Base-by-base conservation (phyloP, 2,888 invertebrate genomes). In the Catocala sponsa region DNA sequence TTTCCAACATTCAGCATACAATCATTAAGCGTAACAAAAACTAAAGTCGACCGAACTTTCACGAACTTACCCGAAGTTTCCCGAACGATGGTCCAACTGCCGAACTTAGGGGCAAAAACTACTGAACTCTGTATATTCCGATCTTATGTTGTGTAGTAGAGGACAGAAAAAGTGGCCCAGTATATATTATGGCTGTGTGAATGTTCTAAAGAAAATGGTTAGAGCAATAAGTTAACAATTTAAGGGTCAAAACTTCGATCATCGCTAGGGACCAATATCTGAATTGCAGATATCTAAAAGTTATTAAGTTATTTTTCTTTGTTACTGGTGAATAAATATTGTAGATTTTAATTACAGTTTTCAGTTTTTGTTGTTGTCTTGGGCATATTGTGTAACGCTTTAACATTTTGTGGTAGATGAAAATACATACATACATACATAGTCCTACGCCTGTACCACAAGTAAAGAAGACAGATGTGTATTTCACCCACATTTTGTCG, bases 11-110 rank as follows among this genome's bases (percentile, higher is more conserved):
- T 25, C 25, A 2, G 25, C 25, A 25, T 25, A 25, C 4, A 25
- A 25, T 25, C 25, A 25, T 1, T 25, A 25, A 25, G 25, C 25
- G 25, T 25, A 25, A 25, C 25, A 25, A 25, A 25, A 25, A 25
- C 25, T 62, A 51, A 70, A 78, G 67, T 74, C 64, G 73, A 66
- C 43, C 78, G 55, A 69, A 73, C 55, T 69, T 55, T 48, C 33
- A 38, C 50, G 54, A 54, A 59, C 12, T 56, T 50, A n/a, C 2
- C 35, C 55, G 56, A 54, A 59, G 48, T 54, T 58, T 49, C 5
- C 50, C 62, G 55, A 59, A 57, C 25, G 25, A 25, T 58, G 42
- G 51, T 43, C 59, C 52, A 25, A 25, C 25, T 25, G 25, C 25
- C 25, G 25, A 25, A 25, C 25, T 25, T 25, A 25, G 25, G 2